Evolutionary conservation across 2,797 vertebrate species (phyloP).

Genomic region (Malurus leucopterus): DNA sequence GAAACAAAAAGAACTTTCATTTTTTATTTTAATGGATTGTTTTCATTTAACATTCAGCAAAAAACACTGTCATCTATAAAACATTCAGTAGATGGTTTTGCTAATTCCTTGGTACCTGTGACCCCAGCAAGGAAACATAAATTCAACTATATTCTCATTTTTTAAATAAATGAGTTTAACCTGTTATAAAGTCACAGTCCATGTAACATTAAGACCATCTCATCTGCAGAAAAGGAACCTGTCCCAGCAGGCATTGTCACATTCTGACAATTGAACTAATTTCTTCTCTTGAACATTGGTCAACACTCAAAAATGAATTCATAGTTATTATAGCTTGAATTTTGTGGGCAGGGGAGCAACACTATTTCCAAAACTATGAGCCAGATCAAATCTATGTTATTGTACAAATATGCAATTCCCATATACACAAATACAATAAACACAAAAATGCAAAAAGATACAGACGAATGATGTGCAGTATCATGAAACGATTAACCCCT

Average conservation of each 20-base stretch:
- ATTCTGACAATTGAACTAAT: constrained; percentile 34
- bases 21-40: constrained; percentile 65
- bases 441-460: neutral
- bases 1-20: constrained; percentile 73
- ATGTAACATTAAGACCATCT: neutral
- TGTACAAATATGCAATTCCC: neutral
- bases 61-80: constrained; percentile 15
- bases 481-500: neutral
- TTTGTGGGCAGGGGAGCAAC: neutral
- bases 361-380: neutral
- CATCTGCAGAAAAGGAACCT: constrained; percentile 26
- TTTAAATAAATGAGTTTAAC: constrained; percentile 37
- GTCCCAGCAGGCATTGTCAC: constrained; percentile 6
- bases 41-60: constrained; percentile 69
- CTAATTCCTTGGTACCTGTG: constrained; percentile 28
- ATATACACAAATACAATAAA: neutral
- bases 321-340: neutral
- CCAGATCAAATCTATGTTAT: neutral
- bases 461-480: neutral
- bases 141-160: neutral
- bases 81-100: constrained; percentile 35
- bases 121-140: neutral
- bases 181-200: constrained; percentile 19
- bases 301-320: constrained; percentile 4
- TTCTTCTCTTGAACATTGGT: constrained; percentile 11